A percentile compares a stretch with the other conserved stretches of the same genome.
Conservation (phyloP, 2,113 vertebrate genomes). For the Anolis carolinensis region DNA sequence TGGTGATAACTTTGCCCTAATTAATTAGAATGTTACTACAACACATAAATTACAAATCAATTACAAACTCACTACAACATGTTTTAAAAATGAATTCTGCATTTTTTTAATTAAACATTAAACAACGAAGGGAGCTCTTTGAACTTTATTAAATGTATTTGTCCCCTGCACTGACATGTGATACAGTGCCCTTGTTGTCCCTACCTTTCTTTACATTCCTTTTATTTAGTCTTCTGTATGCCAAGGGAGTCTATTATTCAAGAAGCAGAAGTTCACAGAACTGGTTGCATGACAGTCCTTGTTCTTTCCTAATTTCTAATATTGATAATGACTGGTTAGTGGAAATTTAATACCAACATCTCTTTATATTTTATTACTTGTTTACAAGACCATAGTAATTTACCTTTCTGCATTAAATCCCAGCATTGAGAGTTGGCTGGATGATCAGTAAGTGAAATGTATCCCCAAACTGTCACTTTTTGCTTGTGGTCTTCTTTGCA, state of each 20-base stretch:
- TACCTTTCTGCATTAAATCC: neutral
- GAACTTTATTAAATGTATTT: neutral
- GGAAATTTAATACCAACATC: neutral
- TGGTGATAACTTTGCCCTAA: neutral
- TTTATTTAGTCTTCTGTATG: neutral
- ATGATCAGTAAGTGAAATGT: neutral
- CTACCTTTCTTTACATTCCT: neutral
- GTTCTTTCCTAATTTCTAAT: neutral
- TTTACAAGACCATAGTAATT: neutral
- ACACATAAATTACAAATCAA: neutral
- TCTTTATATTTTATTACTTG: slow-evolving; percentile 5
- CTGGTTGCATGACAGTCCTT: neutral
- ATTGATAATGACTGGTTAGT: slow-evolving; percentile 4
- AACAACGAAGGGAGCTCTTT: no score
- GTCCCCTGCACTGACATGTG: neutral
- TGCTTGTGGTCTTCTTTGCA: neutral
- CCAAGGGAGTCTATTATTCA: neutral
- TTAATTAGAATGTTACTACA: neutral
- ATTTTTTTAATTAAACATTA: neutral
- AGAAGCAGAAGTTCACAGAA: neutral
- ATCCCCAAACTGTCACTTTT: neutral
- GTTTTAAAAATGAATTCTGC: neutral
- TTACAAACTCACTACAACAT: neutral
- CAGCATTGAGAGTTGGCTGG: neutral
- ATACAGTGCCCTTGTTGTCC: neutral